A percentile compares a stretch with the other conserved stretches of the same genome.
phyloP scores from a whole-genome alignment of 2,888 invertebrate genomes.

The Watsonalla cultraria region DNA sequence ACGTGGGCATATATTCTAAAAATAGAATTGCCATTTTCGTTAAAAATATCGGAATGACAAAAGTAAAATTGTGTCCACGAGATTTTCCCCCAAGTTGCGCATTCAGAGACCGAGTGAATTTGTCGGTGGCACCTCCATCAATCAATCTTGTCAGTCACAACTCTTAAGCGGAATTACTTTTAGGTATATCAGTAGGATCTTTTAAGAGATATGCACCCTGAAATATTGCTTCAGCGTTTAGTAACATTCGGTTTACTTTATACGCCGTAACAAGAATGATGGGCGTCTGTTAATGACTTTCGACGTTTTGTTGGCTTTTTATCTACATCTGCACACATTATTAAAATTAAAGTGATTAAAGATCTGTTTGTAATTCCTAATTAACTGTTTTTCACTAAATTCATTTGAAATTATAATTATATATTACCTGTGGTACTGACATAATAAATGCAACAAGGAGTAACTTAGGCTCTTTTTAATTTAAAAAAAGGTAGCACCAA shows the following conservation, averaged over 20 bases:
- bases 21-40: background rate
- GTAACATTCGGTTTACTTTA: conserved; percentile 25
- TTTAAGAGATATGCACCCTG: conserved; percentile 48
- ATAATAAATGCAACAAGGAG: too few species aligned
- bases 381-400: too few species aligned
- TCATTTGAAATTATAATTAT: too few species aligned
- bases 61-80: conserved; percentile 21
- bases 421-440: too few species aligned
- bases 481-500: too few species aligned
- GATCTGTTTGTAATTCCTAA: too few species aligned
- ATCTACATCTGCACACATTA: conserved; percentile 2
- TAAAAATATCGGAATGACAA: conserved; percentile 14
- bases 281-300: conserved; percentile 21
- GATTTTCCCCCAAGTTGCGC: conserved; percentile 32
- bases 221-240: conserved; percentile 52
- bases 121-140: conserved; percentile 61
- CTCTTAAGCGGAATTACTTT: conserved; percentile 67
- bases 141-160: conserved; percentile 64
- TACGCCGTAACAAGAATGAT: conserved; percentile 5
- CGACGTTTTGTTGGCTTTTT: conserved; percentile 33
- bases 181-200: conserved; percentile 59
- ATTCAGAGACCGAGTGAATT: conserved; percentile 51
- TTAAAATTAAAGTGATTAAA: too few species aligned
- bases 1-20: background rate
- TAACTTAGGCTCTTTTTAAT: too few species aligned